Evolutionary conservation across 1,140 invertebrate species (phyloP).

Genomic region (Drosophila pandora): DNA sequence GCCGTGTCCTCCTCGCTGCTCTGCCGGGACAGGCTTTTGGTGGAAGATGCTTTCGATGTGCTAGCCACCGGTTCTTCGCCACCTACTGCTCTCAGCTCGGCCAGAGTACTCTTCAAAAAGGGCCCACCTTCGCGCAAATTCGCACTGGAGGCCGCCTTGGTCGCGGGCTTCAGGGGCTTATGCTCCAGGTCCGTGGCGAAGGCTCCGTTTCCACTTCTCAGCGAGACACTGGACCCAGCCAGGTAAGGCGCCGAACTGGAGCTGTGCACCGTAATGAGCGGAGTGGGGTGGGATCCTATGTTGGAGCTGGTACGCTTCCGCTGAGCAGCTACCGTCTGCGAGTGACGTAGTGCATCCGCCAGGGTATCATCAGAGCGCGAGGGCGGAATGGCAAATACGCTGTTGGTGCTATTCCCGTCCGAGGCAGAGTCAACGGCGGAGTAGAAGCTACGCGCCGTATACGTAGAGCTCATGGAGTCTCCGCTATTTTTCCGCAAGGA

Average conservation of each 20-base stretch:
- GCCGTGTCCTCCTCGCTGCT: constrained; percentile 76
- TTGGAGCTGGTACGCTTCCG: constrained; percentile 84
- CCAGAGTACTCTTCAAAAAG: constrained; percentile 83
- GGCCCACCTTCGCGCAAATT: constrained; percentile 84
- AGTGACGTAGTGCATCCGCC: constrained; percentile 84
- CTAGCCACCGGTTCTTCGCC: constrained; percentile 57
- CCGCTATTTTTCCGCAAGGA: constrained; percentile 87
- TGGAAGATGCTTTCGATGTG: constrained; percentile 66
- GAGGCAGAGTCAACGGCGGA: constrained; percentile 65
- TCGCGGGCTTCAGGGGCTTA: constrained; percentile 56
- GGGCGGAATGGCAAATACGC: constrained; percentile 86
- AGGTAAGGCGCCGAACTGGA: constrained; percentile 78
- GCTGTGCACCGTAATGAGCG: constrained; percentile 65
- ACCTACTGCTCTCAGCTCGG: constrained; percentile 65
- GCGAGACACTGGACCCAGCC: constrained; percentile 73
- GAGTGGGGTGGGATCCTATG: constrained; percentile 64
- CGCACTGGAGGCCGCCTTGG: constrained; percentile 70
- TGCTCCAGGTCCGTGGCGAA: constrained; percentile 85
- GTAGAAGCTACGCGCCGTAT: constrained; percentile 75
- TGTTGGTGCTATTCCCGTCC: constrained; percentile 64
- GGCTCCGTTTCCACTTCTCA: constrained; percentile 60
- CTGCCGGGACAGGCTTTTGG: constrained; percentile 66
- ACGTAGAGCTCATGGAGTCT: constrained; percentile 84
- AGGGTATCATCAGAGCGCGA: constrained; percentile 91
- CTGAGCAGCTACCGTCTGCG: constrained; percentile 58